Conservation (phyloP, 2,113 vertebrate species). For the Hipposideros armiger region DNA sequence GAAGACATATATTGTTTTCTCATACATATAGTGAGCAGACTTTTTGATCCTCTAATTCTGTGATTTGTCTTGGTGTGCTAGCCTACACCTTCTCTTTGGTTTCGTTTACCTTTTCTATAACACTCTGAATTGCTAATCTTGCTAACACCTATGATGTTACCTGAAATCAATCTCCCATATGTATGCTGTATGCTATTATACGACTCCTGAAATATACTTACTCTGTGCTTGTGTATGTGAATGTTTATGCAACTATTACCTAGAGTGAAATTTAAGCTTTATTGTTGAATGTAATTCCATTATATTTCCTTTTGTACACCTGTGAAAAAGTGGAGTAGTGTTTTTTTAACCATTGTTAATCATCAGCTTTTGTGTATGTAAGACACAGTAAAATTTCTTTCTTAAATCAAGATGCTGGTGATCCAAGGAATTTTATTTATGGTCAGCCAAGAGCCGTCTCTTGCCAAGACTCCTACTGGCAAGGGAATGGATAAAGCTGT, state of each 20-base stretch:
- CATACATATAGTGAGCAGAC: slow-evolving; percentile 84
- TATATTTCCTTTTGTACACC: slow-evolving; percentile 91
- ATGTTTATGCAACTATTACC: slow-evolving; percentile 91
- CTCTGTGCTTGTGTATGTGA: slow-evolving; percentile 93
- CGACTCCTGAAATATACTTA: slow-evolving; percentile 91
- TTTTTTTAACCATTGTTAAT: slow-evolving; percentile 90
- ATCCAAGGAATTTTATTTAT: slow-evolving; percentile 89
- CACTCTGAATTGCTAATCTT: slow-evolving; percentile 87
- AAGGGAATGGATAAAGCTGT: slow-evolving; percentile 78
- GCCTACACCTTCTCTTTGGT: slow-evolving; percentile 85
- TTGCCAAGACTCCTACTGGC: slow-evolving; percentile 80
- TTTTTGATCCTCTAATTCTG: slow-evolving; percentile 86
- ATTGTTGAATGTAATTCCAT: slow-evolving; percentile 92
- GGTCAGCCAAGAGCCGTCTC: slow-evolving; percentile 82
- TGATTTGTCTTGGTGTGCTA: slow-evolving; percentile 87
- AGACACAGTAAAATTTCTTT: slow-evolving; percentile 92
- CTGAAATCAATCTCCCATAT: slow-evolving; percentile 90
- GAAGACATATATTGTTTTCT: slow-evolving; percentile 86
- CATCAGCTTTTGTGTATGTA: slow-evolving; percentile 90
- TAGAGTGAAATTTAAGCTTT: slow-evolving; percentile 92
- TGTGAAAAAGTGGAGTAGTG: slow-evolving; percentile 91
- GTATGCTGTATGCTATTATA: slow-evolving; percentile 93
- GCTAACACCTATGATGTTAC: slow-evolving; percentile 88
- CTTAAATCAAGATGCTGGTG: slow-evolving; percentile 90
- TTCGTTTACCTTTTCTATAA: slow-evolving; percentile 88